Conservation (phyloP, 2,797 vertebrate species). For the Rhynchotus rufescens region DNA sequence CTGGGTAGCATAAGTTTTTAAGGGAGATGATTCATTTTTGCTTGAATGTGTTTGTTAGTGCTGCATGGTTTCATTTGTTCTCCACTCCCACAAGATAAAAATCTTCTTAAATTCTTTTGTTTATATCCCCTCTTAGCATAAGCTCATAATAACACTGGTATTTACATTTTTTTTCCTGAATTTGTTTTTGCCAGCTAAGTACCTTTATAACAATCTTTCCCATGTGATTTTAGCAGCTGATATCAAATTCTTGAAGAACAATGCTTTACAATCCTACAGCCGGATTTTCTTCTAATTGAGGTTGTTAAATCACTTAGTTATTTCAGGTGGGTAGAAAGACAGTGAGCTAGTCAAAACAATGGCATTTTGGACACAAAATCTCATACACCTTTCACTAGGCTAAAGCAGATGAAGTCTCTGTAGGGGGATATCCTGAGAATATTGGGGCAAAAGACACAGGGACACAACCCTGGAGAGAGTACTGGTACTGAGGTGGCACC, state of each 20-base stretch:
- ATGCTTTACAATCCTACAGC: not conserved
- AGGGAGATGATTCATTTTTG: not conserved
- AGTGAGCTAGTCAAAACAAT: not conserved
- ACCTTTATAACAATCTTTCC: constrained; percentile 5
- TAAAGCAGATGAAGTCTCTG: not conserved
- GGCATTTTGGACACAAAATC: not conserved
- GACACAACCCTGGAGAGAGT: not conserved
- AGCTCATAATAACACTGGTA: constrained; percentile 21
- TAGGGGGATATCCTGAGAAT: not conserved
- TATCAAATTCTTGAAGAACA: constrained; percentile 6
- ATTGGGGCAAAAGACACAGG: not conserved
- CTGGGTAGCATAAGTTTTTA: constrained; percentile 2
- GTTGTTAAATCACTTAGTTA: not conserved
- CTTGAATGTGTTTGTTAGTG: not conserved
- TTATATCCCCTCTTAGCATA: not conserved
- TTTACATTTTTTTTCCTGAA: not conserved
- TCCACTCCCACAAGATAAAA: not conserved
- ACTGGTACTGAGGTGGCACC: not conserved
- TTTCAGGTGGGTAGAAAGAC: not conserved
- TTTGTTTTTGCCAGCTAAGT: not conserved
- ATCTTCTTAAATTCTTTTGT: not conserved
- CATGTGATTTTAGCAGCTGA: constrained; percentile 9
- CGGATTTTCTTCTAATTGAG: not conserved
- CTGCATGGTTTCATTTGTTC: not conserved
- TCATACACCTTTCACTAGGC: not conserved